Evolutionary conservation across 2,797 vertebrate genomes (phyloP).

Genomic region (Sebastes itinus): DNA sequence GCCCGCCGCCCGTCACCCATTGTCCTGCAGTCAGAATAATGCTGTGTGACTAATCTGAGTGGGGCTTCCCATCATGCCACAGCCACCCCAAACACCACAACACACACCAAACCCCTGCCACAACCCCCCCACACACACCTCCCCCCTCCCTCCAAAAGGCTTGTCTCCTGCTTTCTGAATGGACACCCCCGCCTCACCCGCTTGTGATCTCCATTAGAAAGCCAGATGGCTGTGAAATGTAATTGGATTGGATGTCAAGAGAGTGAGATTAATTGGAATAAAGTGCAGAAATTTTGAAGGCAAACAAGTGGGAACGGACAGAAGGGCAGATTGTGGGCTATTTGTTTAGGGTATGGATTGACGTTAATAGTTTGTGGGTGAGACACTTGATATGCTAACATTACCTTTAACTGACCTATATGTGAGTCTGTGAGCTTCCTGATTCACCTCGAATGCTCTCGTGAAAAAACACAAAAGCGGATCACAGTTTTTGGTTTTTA

Average conservation of each 20-base stretch:
- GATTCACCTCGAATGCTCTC: not conserved
- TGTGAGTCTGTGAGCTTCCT: not conserved
- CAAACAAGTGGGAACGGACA: slow-evolving; percentile 76
- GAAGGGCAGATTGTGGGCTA: slow-evolving; percentile 48
- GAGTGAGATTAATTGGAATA: slow-evolving; percentile 77
- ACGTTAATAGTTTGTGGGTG: slow-evolving; percentile 24
- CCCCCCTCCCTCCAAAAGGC: slow-evolving; percentile 46
- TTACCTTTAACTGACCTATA: not conserved
- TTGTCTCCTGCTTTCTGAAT: slow-evolving; percentile 71
- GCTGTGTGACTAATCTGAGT: slow-evolving; percentile 94
- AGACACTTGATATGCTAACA: slow-evolving; percentile 28
- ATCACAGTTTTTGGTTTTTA: not conserved
- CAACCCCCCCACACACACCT: slow-evolving; percentile 1
- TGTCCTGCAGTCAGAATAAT: slow-evolving; percentile 93
- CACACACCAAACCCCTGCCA: slow-evolving; percentile 73
- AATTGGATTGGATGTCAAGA: slow-evolving; percentile 80
- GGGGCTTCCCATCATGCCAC: slow-evolving; percentile 90
- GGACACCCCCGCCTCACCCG: slow-evolving; percentile 38
- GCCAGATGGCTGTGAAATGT: slow-evolving; percentile 81
- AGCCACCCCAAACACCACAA: slow-evolving; percentile 80
- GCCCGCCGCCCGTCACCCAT: slow-evolving; percentile 89
- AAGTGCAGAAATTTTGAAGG: slow-evolving; percentile 79
- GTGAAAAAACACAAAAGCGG: not conserved
- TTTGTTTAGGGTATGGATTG: slow-evolving; percentile 39
- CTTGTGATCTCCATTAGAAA: slow-evolving; percentile 79